phyloP scores from a whole-genome alignment of 2,888 invertebrate genomes.

The Diarsia rubi region DNA sequence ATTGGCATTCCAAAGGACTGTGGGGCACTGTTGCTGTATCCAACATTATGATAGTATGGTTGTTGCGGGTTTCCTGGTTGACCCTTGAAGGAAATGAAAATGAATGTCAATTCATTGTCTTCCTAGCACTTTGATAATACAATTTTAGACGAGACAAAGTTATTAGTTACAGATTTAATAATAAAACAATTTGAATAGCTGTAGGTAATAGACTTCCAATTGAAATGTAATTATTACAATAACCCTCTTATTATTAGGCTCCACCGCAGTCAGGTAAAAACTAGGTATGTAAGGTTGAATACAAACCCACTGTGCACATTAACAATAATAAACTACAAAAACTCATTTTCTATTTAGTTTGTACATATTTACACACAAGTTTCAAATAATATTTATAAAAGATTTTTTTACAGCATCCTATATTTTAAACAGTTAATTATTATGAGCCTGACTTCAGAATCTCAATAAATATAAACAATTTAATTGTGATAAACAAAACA shows the following conservation, averaged over 20 bases:
- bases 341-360: not conserved
- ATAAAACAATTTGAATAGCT: not conserved
- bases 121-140: not conserved
- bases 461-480: not conserved
- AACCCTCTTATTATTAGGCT: too few relatives aligned
- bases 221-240: not conserved
- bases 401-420: not conserved
- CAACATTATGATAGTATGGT: conserved; percentile 87
- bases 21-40: conserved; percentile 87
- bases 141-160: not conserved
- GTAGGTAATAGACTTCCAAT: not conserved
- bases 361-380: conserved; percentile 6
- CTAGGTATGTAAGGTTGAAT: not conserved
- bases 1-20: conserved; percentile 89
- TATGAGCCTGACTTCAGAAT: not conserved
- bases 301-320: conserved; percentile 4
- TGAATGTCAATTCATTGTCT: conserved; percentile 68
- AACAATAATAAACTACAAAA: not conserved
- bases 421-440: not conserved
- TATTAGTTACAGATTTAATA: not conserved
- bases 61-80: conserved; percentile 89
- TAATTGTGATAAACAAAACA: conserved; percentile 85
- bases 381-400: not conserved
- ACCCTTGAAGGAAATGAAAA: conserved; percentile 89
- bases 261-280: not conserved